Evolutionary conservation across 2,113 vertebrate genomes (phyloP).

Genomic region (Nannobrachium achirus): DNA sequence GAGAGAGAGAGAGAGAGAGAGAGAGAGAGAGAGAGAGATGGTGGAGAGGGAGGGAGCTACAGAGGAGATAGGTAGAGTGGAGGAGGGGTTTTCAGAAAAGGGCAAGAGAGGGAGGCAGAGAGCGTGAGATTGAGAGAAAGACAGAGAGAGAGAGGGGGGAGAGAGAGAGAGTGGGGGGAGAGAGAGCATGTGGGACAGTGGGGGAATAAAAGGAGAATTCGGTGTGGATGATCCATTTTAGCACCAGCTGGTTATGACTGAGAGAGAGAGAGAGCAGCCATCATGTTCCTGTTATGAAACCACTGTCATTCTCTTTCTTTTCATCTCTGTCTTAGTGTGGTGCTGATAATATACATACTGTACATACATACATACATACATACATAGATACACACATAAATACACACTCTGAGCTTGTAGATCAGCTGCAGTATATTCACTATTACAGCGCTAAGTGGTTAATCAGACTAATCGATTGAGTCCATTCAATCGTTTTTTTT

Average conservation of each 20-base stretch:
- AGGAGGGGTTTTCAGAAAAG: neutral
- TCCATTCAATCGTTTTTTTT: too few species aligned
- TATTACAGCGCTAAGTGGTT: too few species aligned
- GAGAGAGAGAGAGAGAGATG: constrained; percentile 2
- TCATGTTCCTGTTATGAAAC: constrained; percentile 52
- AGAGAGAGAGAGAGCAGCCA: constrained; percentile 33
- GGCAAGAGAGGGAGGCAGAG: neutral
- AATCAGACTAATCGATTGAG: too few species aligned
- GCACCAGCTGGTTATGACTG: neutral
- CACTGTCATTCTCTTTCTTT: constrained; percentile 9
- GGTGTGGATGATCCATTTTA: too few species aligned
- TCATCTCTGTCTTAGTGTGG: neutral
- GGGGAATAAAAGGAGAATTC: neutral
- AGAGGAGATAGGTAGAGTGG: neutral
- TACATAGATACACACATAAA: neutral
- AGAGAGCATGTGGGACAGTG: neutral
- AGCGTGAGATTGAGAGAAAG: constrained; percentile 7
- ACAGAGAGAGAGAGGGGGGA: neutral
- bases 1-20: neutral
- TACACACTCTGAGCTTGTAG: too few species aligned
- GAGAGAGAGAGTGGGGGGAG: neutral
- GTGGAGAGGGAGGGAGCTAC: constrained; percentile 6
- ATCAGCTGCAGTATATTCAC: too few species aligned
- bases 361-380: neutral
- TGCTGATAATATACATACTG: neutral